Base-by-base conservation (phyloP, 2,888 invertebrate genomes). In the Stenodema calcarata region DNA sequence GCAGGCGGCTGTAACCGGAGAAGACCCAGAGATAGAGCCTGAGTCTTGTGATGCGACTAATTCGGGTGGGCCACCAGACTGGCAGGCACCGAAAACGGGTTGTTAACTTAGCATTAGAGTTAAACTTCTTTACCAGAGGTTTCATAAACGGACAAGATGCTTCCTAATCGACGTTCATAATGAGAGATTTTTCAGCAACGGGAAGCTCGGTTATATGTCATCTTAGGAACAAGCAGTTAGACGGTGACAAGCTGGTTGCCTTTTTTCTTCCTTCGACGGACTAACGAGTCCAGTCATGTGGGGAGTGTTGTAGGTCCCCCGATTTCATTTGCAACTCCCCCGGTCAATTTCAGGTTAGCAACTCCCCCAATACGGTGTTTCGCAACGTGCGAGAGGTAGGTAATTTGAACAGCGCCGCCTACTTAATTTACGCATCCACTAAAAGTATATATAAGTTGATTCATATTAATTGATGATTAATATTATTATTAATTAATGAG, bases 101-200 rank as follows among this genome's bases (percentile, higher is more conserved):
- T 82, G 82, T 82, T 80, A 80, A 80, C 80, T 80, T 54, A 50
- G 54, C 80, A 80, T 80, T 80, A 80, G 80, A 80, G 80, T 80
- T 80, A 47, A 80, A 80, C 80, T 80, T 35, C 73, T 73, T 18
- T 7, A 4, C 27, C 73, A 28, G 35, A 35, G 35, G 70, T 35
- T 35, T 73, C 73, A 73, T 73, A 73, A 35, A 41, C 30, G 73
- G 18, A 30, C 7, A 35, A 41, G 62, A 23, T 18, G n/a, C 73
- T 30, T 30, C 73, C 73, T 73, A 73, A 73, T 73, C 35, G 73
- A 7, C 35, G 35, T 16, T 73, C 73, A 73, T 73, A 35, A 73
- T 73, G 73, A 73, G 73, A 35, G 73, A 73, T 73, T 73, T 69
- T 73, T 73, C 73, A 73, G 41, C 35, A 73, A 73, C 73, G 73